Conservation (phyloP, 2,113 vertebrate species). For the Dolichotis patagonum region DNA sequence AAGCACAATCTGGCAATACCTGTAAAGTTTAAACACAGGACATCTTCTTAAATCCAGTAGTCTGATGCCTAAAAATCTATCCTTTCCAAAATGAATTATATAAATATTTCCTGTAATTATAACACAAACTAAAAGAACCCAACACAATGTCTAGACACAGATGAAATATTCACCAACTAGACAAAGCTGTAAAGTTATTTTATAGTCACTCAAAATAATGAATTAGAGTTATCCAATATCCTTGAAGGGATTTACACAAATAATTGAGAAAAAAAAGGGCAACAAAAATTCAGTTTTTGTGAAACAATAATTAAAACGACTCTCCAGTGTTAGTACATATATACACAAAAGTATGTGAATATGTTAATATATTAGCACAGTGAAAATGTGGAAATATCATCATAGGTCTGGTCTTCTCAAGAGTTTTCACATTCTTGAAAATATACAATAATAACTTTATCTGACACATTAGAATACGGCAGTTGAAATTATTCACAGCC, state of each 20-base stretch:
- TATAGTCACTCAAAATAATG: not conserved
- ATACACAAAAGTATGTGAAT: not conserved
- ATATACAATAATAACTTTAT: not conserved
- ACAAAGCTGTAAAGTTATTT: not conserved
- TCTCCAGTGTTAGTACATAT: not conserved
- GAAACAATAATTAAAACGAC: not conserved
- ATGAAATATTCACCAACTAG: not conserved
- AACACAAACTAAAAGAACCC: not conserved
- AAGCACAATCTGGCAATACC: not conserved
- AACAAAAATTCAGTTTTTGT: not conserved
- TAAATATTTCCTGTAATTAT: not conserved
- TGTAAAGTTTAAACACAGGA: conserved; percentile 19
- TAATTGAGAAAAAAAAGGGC: not conserved
- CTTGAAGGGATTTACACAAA: not conserved
- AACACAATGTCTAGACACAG: not conserved
- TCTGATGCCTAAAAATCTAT: not conserved
- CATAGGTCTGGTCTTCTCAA: not conserved
- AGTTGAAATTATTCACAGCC: not conserved
- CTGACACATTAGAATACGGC: not conserved
- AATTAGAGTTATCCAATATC: not conserved
- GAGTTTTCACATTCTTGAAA: not conserved
- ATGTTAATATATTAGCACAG: not conserved
- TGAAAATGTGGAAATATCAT: not conserved
- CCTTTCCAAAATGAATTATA: conserved; percentile 2
- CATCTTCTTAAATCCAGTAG: not conserved